Evolutionary conservation across 2,113 vertebrate genomes (phyloP), one percentile per base, ranked within the genome.

Genomic region (Sula dactylatra): DNA sequence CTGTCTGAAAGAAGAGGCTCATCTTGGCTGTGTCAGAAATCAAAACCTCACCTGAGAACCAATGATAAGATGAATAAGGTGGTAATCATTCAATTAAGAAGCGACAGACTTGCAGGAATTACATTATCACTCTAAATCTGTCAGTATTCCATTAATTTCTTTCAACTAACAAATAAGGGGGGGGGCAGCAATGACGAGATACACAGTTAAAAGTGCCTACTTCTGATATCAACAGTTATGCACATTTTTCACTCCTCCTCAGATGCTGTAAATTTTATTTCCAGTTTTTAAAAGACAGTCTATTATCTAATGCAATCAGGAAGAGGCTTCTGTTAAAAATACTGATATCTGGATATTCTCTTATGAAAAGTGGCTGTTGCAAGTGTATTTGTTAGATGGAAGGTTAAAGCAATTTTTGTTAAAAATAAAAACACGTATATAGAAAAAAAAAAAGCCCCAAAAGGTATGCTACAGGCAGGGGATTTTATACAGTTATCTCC

Each of bases 311-410:
- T 5, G 19, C 47, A 85, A 69, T 34, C 31, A 73, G 31, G 24
- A 78, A 86, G 83, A 88, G 11, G 21, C 26, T 81, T 90, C 86
- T 90, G 69, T 91, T 96, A 91, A 97, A 97, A 97, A 87, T 45
- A 89, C 21, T 5, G 11, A 0, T 92, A 65, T 29, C 73, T 86
- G 26, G 62, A 22, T 74, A 56, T 76, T 92, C 49, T 61, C 91
- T 91, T 77, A 49, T 70, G 84, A 58, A 93, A 52, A 42, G 50
- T 62, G 64, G 55, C 34, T 94, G 25, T 34, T 91, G 24, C 54
- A 58, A 89, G 42, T 44, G 42, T 88, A 38, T 56, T 62, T 84
- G 67, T 85, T 93, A 67, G 44, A 44, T 50, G 49, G 84, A 88
- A 91, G 85, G 26, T 49, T 88, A 40, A 76, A 90, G 59, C n/a